phyloP scores from a whole-genome alignment of 2,113 vertebrate species.

The Sterna hirundo region DNA sequence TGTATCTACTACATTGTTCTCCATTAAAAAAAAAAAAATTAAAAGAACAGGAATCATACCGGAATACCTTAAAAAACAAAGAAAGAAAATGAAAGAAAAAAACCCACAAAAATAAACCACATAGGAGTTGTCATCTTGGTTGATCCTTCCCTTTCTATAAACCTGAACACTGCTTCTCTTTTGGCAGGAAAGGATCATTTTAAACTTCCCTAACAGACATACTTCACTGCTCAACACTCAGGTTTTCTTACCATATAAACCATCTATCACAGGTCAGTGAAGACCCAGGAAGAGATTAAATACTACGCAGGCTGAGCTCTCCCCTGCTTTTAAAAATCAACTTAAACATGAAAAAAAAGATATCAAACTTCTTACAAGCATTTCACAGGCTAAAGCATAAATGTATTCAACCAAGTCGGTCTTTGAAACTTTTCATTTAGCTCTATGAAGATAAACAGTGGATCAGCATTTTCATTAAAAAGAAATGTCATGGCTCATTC shows the following conservation, averaged over 20 bases:
- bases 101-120: not conserved
- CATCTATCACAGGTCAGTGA: not conserved
- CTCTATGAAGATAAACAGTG: not conserved
- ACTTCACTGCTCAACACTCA: not conserved
- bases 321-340: not conserved
- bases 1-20: not conserved
- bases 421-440: constrained; percentile 35
- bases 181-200: not conserved
- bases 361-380: not conserved
- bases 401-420: not conserved
- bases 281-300: not conserved
- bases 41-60: not conserved
- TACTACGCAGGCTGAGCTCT: not conserved
- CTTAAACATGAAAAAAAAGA: not conserved
- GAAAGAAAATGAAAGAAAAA: not conserved
- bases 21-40: not conserved
- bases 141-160: not conserved
- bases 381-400: not conserved
- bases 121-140: not conserved
- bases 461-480: constrained; percentile 60
- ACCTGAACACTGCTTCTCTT: not conserved
- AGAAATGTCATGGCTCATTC: constrained; percentile 52
- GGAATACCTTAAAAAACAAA: not conserved
- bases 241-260: not conserved
- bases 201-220: not conserved